Evolutionary conservation across 2,113 vertebrate genomes (phyloP).

Genomic region (Cryptomyrus ogoouensis): DNA sequence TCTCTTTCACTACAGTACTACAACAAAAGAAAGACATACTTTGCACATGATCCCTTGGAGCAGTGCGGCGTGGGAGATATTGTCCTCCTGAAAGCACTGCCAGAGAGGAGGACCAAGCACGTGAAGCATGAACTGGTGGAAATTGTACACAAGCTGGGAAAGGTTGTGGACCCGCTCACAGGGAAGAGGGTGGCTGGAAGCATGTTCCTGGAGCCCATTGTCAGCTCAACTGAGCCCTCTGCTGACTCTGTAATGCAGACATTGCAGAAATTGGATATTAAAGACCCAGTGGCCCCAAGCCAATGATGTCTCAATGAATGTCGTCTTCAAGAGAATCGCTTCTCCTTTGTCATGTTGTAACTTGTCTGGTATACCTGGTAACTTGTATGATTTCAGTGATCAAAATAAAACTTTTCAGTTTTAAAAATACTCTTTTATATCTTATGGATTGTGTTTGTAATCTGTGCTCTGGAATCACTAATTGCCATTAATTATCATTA

Average conservation of each 20-base stretch:
- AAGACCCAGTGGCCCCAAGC: conserved; percentile 29
- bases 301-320: neutral
- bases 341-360: neutral
- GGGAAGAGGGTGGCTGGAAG: conserved; percentile 78
- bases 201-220: conserved; percentile 68
- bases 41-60: conserved; percentile 82
- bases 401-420: neutral
- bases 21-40: conserved; percentile 96
- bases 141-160: conserved; percentile 90
- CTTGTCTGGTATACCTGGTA: neutral
- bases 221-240: conserved; percentile 48
- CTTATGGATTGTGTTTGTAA: neutral
- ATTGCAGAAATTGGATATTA: conserved; percentile 66
- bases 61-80: conserved; percentile 86
- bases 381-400: neutral
- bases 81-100: conserved; percentile 84
- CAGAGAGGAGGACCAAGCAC: conserved; percentile 73
- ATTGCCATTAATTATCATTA: neutral
- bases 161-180: conserved; percentile 82
- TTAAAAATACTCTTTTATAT: neutral
- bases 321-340: neutral
- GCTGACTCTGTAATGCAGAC: conserved; percentile 61
- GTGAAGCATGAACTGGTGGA: conserved; percentile 92
- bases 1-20: conserved; percentile 68
- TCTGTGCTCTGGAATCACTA: neutral